Evolutionary conservation across 2,113 vertebrate genomes (phyloP), one percentile per base, ranked within the genome.

Genomic region (Hipposideros armiger): DNA sequence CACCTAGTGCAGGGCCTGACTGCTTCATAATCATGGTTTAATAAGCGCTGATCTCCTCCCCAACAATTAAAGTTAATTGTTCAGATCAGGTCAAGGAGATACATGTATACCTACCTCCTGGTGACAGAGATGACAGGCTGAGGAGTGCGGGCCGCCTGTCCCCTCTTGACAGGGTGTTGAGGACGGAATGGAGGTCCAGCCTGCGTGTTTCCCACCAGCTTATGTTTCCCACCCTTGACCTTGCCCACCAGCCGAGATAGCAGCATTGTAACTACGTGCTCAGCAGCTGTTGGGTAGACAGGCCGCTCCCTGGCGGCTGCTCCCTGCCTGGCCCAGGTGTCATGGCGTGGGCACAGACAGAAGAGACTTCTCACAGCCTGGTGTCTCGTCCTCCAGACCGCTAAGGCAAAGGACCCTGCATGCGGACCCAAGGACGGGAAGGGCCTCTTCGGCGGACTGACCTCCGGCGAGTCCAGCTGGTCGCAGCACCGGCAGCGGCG

Each of bases 401-500:
- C 96, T 64, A 99, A 99, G 98, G 97, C 98, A 17, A 99, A 99
- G 98, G 99, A 99, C 7, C 45, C 92, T 0, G 47, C 86, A 0
- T 69, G 66, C 0, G 97, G 96, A 40, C 86, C 96, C 52, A 99
- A 99, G 95, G 99, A 99, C 0, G 94, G 95, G 30, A 99, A 99
- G 98, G 97, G 95, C 82, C 91, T 96, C 36, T 94, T 98, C 69
- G 96, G 97, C 5, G 98, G 98, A 47, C 92, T 98, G 40, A 95
- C 84, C 15, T 66, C 96, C 2, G 97, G 94, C 2, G 99, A 99
- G 32, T 83, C 98, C 2, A 98, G 90, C 91, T 98, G 97, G 26
- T 47, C 98, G 0, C 98, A 99, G 92, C 98, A 98, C 84, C 98
- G 99, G 95, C 99, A 99, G 97, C 99, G 98, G 95, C 99, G 99